Conservation (phyloP, 2,888 invertebrate species). For the Yponomeuta evonymella region DNA sequence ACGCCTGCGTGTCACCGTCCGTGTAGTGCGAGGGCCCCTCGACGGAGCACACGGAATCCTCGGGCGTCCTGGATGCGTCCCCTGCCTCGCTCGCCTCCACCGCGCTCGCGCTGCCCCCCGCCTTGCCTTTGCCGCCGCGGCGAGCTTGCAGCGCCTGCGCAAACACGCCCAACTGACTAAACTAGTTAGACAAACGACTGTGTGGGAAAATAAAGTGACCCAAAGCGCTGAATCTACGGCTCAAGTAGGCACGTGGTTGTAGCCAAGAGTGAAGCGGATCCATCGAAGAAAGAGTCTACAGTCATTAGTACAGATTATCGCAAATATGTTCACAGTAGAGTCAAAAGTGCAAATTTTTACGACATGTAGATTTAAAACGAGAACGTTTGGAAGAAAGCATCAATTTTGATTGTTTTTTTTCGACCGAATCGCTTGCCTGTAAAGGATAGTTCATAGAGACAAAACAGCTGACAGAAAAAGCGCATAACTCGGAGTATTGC, state of each 20-base stretch:
- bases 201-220: background rate
- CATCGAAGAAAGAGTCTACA: background rate
- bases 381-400: too few species aligned
- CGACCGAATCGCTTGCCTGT: too few species aligned
- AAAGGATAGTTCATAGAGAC: too few species aligned
- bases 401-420: too few species aligned
- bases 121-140: conserved; percentile 71
- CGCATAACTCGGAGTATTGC: conserved; percentile 38
- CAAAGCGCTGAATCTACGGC: conserved; percentile 11
- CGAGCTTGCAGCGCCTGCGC: conserved; percentile 86
- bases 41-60: conserved; percentile 92
- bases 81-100: conserved; percentile 81
- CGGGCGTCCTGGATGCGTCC: conserved; percentile 90
- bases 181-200: conserved; percentile 4
- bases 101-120: conserved; percentile 66
- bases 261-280: conserved; percentile 23
- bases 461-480: conserved; percentile 44
- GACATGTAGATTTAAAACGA: too few species aligned
- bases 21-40: conserved; percentile 87
- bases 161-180: conserved; percentile 22
- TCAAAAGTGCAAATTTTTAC: too few species aligned
- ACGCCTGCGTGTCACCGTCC: conserved; percentile 70
- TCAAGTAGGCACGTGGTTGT: background rate
- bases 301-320: too few species aligned
- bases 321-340: too few species aligned